Evolutionary conservation across 2,888 invertebrate species (phyloP).

Genomic region (Callimorpha dominula): DNA sequence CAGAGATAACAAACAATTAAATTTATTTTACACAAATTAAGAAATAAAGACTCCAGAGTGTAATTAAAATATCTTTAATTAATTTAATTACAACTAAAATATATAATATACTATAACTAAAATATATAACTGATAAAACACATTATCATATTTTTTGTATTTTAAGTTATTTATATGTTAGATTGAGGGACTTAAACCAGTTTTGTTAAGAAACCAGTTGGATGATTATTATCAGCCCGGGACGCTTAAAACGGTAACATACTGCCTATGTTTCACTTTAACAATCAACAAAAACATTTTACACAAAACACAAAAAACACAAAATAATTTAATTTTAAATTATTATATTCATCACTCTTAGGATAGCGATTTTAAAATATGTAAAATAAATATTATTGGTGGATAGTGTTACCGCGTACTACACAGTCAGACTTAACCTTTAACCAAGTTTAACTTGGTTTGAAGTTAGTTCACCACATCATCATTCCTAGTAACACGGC

Average conservation of each 20-base stretch:
- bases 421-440: background rate
- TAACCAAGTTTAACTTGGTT: too few species aligned
- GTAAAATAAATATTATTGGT: too few species aligned
- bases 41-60: constrained; percentile 40
- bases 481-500: too few species aligned
- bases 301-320: constrained; percentile 1
- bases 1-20: constrained; percentile 21
- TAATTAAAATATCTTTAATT: constrained; percentile 44
- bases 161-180: constrained; percentile 37
- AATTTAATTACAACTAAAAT: constrained; percentile 44
- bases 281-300: constrained; percentile 8
- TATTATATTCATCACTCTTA: too few species aligned
- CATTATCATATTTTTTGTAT: constrained; percentile 38
- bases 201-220: constrained; percentile 36
- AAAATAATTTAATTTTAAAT: too few species aligned
- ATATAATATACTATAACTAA: too few species aligned
- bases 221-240: constrained; percentile 36
- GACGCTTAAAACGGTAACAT: background rate
- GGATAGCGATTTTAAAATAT: background rate
- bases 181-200: constrained; percentile 42
- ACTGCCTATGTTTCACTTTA: background rate
- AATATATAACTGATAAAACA: constrained; percentile 28
- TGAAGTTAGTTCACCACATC: too few species aligned
- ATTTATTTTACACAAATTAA: constrained; percentile 41
- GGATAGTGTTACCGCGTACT: background rate